phyloP scores from a whole-genome alignment of 2,113 vertebrate genomes.

The Indri indri region DNA sequence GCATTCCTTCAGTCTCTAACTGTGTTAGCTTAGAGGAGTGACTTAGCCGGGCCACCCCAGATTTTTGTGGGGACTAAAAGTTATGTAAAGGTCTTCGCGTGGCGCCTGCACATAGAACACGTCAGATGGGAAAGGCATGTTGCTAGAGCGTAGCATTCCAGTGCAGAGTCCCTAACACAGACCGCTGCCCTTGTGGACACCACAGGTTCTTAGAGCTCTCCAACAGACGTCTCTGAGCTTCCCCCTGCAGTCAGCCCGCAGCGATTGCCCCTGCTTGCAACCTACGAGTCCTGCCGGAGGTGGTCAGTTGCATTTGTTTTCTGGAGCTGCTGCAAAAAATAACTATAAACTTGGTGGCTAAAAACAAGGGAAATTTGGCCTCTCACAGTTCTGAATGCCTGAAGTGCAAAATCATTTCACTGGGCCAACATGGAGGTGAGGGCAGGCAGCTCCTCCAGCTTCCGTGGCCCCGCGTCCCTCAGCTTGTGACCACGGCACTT shows the following conservation, averaged over 20 bases:
- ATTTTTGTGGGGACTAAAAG: fast-evolving
- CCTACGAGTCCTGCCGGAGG: background rate
- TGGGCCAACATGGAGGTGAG: background rate
- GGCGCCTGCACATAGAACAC: fast-evolving
- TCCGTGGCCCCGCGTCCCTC: fast-evolving
- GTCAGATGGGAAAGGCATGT: background rate
- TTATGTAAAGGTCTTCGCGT: fast-evolving
- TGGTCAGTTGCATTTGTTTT: background rate
- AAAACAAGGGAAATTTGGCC: background rate
- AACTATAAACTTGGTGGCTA: background rate
- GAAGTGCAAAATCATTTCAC: background rate
- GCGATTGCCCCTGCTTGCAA: background rate
- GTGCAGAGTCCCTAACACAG: fast-evolving
- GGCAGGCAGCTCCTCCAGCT: background rate
- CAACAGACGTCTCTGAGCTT: fast-evolving
- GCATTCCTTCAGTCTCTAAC: too few species aligned
- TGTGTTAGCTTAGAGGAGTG: fast-evolving
- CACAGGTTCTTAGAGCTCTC: fast-evolving
- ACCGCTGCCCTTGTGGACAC: background rate
- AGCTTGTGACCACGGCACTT: background rate
- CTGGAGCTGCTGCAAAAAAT: background rate
- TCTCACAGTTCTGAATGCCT: background rate
- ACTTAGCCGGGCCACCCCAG: too few species aligned
- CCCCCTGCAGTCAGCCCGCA: fast-evolving
- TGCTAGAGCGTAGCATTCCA: fast-evolving